A percentile compares a stretch with the other conserved stretches of the same genome.
These are phyloP conservation scores for Paedocypris micromegethes DNA, from an alignment of 2,797 vertebrate species.

Conservation along the genomic window DNA sequence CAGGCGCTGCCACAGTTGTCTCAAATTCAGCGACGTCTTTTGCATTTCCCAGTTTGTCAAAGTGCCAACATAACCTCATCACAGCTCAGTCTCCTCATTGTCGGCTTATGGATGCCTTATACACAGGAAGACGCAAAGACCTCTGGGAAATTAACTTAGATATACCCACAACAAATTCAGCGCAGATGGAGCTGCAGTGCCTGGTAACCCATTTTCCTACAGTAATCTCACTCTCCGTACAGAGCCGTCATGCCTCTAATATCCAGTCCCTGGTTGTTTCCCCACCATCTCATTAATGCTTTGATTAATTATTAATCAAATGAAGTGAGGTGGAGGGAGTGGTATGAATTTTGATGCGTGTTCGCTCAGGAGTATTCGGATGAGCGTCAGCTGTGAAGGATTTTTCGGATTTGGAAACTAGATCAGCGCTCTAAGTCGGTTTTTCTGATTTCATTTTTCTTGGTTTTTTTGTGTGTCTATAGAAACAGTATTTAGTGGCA, in stretches of 20 bases:
- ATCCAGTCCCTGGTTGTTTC: slow-evolving; percentile 31
- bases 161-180: slow-evolving; percentile 23
- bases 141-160: slow-evolving; percentile 39
- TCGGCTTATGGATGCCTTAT: slow-evolving; percentile 32
- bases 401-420: slow-evolving; percentile 5
- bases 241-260: slow-evolving; percentile 24
- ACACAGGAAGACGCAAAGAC: slow-evolving; percentile 31
- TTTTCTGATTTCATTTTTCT: too few species aligned
- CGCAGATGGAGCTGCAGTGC: slow-evolving; percentile 18
- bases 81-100: slow-evolving; percentile 30
- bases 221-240: slow-evolving; percentile 15
- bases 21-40: slow-evolving; percentile 40
- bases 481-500: too few species aligned
- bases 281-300: slow-evolving; percentile 41
- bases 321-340: slow-evolving; percentile 25
- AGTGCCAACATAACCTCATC: slow-evolving; percentile 41
- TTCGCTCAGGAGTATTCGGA: slow-evolving; percentile 4
- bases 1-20: slow-evolving; percentile 43
- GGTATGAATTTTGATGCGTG: slow-evolving; percentile 27
- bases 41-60: slow-evolving; percentile 13
- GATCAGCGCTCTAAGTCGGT: slow-evolving; percentile 1
- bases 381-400: slow-evolving; percentile 27
- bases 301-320: slow-evolving; percentile 48
- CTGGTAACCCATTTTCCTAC: slow-evolving; percentile 16
- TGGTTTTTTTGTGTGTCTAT: too few species aligned